These are phyloP conservation scores for Notodonta dromedarius DNA, from an alignment of 2,888 invertebrate genomes.

Conservation along the genomic window DNA sequence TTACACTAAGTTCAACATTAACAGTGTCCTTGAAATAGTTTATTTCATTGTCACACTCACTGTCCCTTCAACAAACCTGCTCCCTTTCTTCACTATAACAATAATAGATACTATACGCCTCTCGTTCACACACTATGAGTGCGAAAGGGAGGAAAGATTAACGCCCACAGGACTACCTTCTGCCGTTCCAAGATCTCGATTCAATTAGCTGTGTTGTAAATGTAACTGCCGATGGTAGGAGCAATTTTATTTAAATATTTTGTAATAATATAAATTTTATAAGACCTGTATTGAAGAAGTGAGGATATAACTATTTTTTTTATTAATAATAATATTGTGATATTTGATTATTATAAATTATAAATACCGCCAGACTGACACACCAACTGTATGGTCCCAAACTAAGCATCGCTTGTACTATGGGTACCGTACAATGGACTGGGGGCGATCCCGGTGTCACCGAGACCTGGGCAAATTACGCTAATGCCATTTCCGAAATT, in stretches of 20 bases:
- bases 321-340: no score
- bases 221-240: conserved; percentile 13
- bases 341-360: no score
- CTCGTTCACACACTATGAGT: conserved; percentile 37
- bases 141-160: conserved; percentile 48
- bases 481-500: no score
- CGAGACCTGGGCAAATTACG: no score
- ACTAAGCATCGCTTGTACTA: no score
- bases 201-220: conserved; percentile 67
- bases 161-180: conserved; percentile 66
- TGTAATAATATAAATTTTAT: not conserved
- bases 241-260: not conserved
- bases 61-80: conserved; percentile 44
- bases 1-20: conserved; percentile 1
- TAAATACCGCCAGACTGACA: no score
- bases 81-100: conserved; percentile 36
- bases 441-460: no score
- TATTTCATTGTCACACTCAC: conserved; percentile 28
- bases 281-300: not conserved
- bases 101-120: conserved; percentile 45
- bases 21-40: conserved; percentile 12
- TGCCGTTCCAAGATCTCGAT: conserved; percentile 62
- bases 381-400: no score
- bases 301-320: not conserved
- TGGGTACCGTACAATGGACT: no score